Evolutionary conservation across 2,113 vertebrate genomes (phyloP), one percentile per base, ranked within the genome.

Genomic region (Cranoglanis bouderius): DNA sequence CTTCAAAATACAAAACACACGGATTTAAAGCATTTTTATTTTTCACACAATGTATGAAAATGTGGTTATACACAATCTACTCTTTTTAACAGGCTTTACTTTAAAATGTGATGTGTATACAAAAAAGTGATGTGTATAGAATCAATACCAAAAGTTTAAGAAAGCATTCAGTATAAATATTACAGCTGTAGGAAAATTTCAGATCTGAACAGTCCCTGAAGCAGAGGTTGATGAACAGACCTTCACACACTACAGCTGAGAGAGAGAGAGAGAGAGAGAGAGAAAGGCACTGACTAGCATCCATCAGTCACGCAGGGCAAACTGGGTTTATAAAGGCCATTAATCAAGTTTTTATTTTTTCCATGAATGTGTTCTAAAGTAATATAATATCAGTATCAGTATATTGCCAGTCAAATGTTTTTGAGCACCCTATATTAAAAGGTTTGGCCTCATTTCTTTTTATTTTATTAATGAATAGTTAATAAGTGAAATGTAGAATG

Each of bases 211-310:
- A 93, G 91, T 88, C 94, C 88, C 94, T 92, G 88, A 86, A 72
- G 26, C 49, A 93, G 94, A 94, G 94, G 94, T 94, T 96, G 87
- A 84, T 94, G 94, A 95, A 91, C 84, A 78, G 6, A 92, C 89
- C 93, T 86, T 96, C 95, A 96, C 87, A 92, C 74, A 84, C 92
- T 95, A 93, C 93, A 92, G 91, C 82, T 77, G 38, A 85, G 67
- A 74, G 88, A 86, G n/a, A 72, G 29, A 61, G 74, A 46, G 40
- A 82, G 29, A n/a, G 43, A 86, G 26, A 61, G 9, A 89, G 3
- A 85, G 18, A 51, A 12, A 26, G 55, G 38, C 72, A 75, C 26
- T n/a, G 78, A 2, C 51, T 13, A 72, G 77, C 38, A 88, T 86
- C 38, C 67, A 59, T 67, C 26, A 75, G 88, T 89, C 87, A 89